These are phyloP conservation scores for Paracentrotus lividus DNA, from an alignment of 53 echinoderm and acorn worm species.

Conservation along the genomic window DNA sequence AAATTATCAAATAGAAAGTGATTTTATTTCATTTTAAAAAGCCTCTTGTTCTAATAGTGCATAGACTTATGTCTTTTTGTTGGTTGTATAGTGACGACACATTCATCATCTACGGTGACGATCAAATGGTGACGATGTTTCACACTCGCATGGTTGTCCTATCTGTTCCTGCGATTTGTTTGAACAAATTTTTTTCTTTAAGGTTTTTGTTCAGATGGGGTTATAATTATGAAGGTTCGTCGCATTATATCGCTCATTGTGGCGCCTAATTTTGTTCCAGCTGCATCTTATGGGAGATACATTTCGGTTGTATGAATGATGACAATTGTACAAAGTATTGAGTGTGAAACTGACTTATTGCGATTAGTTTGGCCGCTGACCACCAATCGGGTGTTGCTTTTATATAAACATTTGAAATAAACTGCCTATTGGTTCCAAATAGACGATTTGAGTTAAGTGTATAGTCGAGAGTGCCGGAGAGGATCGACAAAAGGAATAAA, in stretches of 20 bases:
- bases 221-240: neutral
- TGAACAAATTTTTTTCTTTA: neutral
- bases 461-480: no score
- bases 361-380: no score
- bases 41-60: no score
- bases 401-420: no score
- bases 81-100: neutral
- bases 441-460: no score
- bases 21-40: no score
- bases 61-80: no score
- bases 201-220: neutral
- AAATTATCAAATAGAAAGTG: no score
- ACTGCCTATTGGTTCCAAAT: no score
- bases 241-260: neutral
- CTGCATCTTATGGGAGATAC: neutral
- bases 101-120: neutral
- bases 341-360: neutral
- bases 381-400: no score
- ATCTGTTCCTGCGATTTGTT: neutral
- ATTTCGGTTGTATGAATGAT: constrained; percentile 4
- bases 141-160: neutral
- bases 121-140: no score
- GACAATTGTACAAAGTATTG: neutral
- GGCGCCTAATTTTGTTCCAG: neutral
- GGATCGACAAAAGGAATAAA: no score